Evolutionary conservation across 2,113 vertebrate species (phyloP), one percentile per base, ranked within the genome.

Genomic region (Collichthys lucidus): DNA sequence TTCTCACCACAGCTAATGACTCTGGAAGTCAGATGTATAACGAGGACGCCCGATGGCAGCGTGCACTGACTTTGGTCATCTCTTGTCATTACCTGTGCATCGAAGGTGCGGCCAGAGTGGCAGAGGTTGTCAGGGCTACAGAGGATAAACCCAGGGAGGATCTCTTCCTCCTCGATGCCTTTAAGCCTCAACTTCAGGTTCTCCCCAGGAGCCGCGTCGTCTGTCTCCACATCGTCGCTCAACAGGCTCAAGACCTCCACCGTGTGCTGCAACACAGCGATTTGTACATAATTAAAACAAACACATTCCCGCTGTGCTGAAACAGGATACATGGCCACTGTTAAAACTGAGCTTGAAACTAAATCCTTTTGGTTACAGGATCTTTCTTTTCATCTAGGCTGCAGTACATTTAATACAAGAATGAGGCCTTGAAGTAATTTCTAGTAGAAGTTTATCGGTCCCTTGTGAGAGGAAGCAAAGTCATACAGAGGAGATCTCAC

Each of bases 141-240:
- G 77, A 99, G 97, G 90, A 99, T 99, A 90, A 99, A 99, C 69
- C 98, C 98, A 19, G 98, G 98, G 49, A 99, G 97, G 74, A 99
- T 99, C 92, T 99, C 98, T 47, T 99, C 98, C 63, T 99, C 98
- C 95, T 99, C 98, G 55, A 99, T 99, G 91, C 98, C 98, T 91
- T 99, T 99, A 89, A 99, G 96, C 86, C 98, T 93, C 83, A 99
- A 94, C 93, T 99, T 99, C 57, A 99, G 95, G 92, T 99, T 99
- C 96, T 99, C 98, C 73, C 98, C 98, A 12, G 98, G 97, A 64
- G 88, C 81, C 44, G 98, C 98, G 42, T 97, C 96, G n/a, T 99
- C 98, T 0, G 98, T 99, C 95, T 99, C 98, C 91, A 99, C 96
- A 29, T 99, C 98, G 79, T 99, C 98, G 4, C 97, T 99, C 91